Percentiles rank a stretch among this genome's conserved stretches.
Evolutionary conservation across 1,140 invertebrate species (phyloP).

Genomic region (Rhyzopertha dominica): DNA sequence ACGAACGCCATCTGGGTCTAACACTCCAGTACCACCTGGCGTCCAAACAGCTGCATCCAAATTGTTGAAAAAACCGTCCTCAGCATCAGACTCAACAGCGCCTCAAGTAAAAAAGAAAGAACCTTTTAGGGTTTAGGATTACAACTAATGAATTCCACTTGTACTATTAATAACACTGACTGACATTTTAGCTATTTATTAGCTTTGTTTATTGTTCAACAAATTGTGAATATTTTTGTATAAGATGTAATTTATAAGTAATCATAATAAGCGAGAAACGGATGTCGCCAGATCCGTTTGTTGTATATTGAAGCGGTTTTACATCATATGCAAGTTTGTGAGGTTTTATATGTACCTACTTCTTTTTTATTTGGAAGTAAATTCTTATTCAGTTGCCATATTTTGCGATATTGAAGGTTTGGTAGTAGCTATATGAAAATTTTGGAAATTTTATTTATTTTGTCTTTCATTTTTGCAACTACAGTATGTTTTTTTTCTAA

Average conservation of each 20-base stretch:
- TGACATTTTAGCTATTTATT: slow-evolving; percentile 39
- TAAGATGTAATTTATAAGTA: slow-evolving; percentile 35
- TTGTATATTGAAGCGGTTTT: slow-evolving; percentile 8
- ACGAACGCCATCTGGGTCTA: slow-evolving; percentile 64
- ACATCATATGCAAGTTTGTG: slow-evolving; percentile 6
- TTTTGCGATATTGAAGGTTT: too few species aligned
- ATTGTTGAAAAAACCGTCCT: slow-evolving; percentile 60
- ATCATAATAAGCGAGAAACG: slow-evolving; percentile 8
- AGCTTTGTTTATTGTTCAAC: slow-evolving; percentile 30
- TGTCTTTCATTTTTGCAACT: too few species aligned
- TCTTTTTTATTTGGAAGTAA: too few species aligned
- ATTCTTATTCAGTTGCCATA: too few species aligned
- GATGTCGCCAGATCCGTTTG: slow-evolving; percentile 34
- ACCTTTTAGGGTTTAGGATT: slow-evolving; percentile 59
- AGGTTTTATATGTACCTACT: slow-evolving; percentile 7
- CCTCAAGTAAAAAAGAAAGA: slow-evolving; percentile 54
- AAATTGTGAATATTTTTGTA: slow-evolving; percentile 43
- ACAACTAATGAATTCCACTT: slow-evolving; percentile 28
- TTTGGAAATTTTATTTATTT: too few species aligned
- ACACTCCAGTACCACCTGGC: slow-evolving; percentile 60
- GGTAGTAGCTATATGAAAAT: too few species aligned
- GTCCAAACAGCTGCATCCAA: slow-evolving; percentile 56
- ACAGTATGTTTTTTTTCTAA: too few species aligned
- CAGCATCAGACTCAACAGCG: slow-evolving; percentile 58
- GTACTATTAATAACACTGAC: slow-evolving; percentile 39